Evolutionary conservation across 1,140 invertebrate genomes (phyloP).

Genomic region (Limonius californicus): DNA sequence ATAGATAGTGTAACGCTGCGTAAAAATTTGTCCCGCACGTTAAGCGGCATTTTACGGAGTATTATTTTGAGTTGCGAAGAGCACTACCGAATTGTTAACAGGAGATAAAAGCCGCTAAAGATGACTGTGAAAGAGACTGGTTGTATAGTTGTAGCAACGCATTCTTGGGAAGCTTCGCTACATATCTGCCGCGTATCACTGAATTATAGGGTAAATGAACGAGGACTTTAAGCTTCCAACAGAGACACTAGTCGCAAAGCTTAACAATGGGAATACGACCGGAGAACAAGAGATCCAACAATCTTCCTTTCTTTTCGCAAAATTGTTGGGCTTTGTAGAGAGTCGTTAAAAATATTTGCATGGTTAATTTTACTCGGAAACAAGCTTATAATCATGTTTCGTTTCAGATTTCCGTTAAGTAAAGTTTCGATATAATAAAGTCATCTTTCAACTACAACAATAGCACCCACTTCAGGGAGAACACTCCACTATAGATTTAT

Average conservation of each 20-base stretch:
- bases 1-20: no score
- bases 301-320: not conserved
- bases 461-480: not conserved
- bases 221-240: not conserved
- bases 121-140: slow-evolving; percentile 4
- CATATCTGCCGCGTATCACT: slow-evolving; percentile 11
- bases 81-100: slow-evolving; percentile 1
- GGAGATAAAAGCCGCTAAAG: slow-evolving; percentile 19
- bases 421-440: not conserved
- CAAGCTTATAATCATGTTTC: not conserved
- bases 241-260: not conserved
- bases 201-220: slow-evolving; percentile 12
- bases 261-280: no score
- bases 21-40: not conserved
- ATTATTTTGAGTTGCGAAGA: not conserved
- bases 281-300: no score
- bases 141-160: slow-evolving; percentile 7
- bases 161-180: slow-evolving; percentile 8
- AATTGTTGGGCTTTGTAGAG: not conserved
- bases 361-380: not conserved
- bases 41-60: not conserved
- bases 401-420: not conserved
- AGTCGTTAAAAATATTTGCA: not conserved
- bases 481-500: not conserved
- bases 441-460: not conserved